Evolutionary conservation across 1,140 invertebrate genomes (phyloP).

Genomic region (Rhizoglyphus robini): DNA sequence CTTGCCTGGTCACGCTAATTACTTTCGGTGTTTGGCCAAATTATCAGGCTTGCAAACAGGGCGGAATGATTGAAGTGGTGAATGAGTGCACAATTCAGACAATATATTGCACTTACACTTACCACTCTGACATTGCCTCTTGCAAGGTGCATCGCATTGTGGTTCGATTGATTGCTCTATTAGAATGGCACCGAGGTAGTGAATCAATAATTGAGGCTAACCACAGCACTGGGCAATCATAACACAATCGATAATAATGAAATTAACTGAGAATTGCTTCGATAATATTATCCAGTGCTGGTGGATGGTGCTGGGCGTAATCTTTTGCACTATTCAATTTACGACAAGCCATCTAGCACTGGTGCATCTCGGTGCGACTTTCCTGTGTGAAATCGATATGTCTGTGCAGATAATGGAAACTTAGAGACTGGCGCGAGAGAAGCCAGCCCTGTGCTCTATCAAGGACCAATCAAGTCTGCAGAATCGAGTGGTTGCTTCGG

Average conservation of each 20-base stretch:
- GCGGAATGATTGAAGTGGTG: background rate
- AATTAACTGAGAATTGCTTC: background rate
- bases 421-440: background rate
- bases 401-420: background rate
- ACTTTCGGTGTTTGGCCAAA: background rate
- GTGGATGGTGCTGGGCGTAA: no score
- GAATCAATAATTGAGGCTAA: background rate
- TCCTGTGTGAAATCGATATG: constrained; percentile 9
- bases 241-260: background rate
- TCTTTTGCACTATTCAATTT: background rate
- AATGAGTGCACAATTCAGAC: no score
- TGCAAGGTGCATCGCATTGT: no score
- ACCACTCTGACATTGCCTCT: no score
- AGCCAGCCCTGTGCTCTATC: no score
- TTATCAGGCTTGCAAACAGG: background rate
- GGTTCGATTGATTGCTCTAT: constrained; percentile 1
- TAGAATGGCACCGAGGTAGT: background rate
- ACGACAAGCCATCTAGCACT: no score
- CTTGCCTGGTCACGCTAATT: constrained; percentile 3
- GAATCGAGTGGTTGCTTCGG: no score
- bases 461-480: no score
- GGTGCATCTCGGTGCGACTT: no score
- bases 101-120: no score
- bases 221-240: background rate
- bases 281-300: constrained; percentile 1